Evolutionary conservation across 2,113 vertebrate species (phyloP).

Genomic region (Mandrillus leucophaeus): DNA sequence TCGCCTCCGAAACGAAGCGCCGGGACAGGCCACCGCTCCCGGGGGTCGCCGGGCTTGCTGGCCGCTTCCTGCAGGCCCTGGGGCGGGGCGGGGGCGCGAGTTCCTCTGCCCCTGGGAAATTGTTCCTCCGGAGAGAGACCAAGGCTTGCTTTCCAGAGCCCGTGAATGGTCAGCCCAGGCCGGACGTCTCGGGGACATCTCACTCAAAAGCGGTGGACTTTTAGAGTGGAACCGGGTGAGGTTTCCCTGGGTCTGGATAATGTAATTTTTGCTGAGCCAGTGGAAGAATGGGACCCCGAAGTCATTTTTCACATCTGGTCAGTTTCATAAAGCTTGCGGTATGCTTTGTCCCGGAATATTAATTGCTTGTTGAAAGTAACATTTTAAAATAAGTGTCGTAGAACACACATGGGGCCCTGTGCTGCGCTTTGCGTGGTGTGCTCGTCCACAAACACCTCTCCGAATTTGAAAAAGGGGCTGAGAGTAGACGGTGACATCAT

Average conservation of each 20-base stretch:
- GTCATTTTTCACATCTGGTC: conserved; percentile 40
- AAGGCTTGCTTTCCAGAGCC: not conserved
- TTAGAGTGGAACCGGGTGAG: conserved; percentile 23
- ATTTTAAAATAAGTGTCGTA: not conserved
- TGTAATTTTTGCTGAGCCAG: conserved; percentile 59
- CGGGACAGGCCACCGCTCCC: conserved; percentile 63
- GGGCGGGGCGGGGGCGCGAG: not conserved
- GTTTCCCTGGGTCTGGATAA: conserved; percentile 19
- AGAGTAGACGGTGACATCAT: not conserved
- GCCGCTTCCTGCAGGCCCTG: not conserved
- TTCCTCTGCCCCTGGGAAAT: not conserved
- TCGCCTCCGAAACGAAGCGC: conserved; percentile 72
- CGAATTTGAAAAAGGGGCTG: not conserved
- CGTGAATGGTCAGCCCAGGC: not conserved
- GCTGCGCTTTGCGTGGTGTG: too few species aligned
- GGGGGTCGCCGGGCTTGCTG: not conserved
- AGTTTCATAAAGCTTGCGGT: not conserved
- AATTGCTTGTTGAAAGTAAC: not conserved
- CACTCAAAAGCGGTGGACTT: not conserved
- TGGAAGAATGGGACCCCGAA: conserved; percentile 60
- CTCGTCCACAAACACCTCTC: not conserved
- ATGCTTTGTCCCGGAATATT: not conserved
- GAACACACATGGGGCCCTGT: not conserved
- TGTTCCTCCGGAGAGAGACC: not conserved
- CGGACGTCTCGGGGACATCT: not conserved